phyloP scores from a whole-genome alignment of 1,140 invertebrate genomes.

The Zaprionus lachaisei region DNA sequence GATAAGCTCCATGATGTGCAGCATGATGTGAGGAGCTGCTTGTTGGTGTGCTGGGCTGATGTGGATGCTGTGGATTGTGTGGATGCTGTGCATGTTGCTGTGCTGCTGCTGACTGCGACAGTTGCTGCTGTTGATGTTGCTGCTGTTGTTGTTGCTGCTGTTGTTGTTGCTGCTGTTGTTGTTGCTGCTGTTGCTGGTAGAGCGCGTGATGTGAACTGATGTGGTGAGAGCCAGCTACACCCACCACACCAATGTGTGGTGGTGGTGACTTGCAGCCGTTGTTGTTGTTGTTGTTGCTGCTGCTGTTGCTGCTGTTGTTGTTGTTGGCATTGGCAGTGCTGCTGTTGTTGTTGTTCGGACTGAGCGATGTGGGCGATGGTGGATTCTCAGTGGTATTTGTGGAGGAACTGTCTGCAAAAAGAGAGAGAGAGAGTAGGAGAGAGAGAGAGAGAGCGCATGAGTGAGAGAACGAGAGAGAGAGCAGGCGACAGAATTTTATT shows the following conservation, averaged over 20 bases:
- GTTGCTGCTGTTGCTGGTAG: slow-evolving; percentile 86
- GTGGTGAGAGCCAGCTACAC: slow-evolving; percentile 33
- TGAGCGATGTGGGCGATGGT: slow-evolving; percentile 81
- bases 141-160: not conserved
- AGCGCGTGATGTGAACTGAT: slow-evolving; percentile 51
- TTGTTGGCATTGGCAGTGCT: slow-evolving; percentile 70
- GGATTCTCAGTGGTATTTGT: slow-evolving; percentile 85
- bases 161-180: slow-evolving; percentile 85
- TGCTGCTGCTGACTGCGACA: slow-evolving; percentile 25
- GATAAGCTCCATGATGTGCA: slow-evolving; percentile 69
- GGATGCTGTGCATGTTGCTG: slow-evolving; percentile 54
- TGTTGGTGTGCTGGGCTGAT: slow-evolving; percentile 74
- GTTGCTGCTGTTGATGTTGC: slow-evolving; percentile 20
- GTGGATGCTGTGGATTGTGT: slow-evolving; percentile 85
- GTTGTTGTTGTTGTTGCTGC: slow-evolving; percentile 83
- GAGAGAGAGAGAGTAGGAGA: slow-evolving; percentile 71
- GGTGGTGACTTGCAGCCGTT: slow-evolving; percentile 55
- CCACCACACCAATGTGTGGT: slow-evolving; percentile 26
- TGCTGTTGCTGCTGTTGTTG: slow-evolving; percentile 67
- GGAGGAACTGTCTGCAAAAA: slow-evolving; percentile 88
- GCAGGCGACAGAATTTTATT: slow-evolving; percentile 49
- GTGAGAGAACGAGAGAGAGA: slow-evolving; percentile 63
- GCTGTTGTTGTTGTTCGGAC: slow-evolving; percentile 66
- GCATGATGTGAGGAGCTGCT: slow-evolving; percentile 64
- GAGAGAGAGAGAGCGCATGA: slow-evolving; percentile 35